Conservation (phyloP, 2,113 vertebrate genomes). For the Pholis gunnellus region DNA sequence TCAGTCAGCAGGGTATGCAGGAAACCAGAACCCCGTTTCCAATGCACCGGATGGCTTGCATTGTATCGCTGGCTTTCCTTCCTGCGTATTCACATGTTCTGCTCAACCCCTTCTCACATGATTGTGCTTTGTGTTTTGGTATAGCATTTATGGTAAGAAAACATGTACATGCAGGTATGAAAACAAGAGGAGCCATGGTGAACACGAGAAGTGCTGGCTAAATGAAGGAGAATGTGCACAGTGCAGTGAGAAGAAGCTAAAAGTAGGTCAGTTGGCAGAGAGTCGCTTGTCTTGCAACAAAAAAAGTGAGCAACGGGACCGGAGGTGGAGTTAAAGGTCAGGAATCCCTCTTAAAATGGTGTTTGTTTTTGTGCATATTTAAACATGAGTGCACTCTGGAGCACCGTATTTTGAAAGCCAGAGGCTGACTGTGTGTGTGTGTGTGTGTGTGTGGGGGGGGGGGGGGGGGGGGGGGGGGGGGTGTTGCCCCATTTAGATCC, state of each 20-base stretch:
- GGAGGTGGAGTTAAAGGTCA: conserved; percentile 51
- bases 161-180: conserved; percentile 35
- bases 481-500: conserved; percentile 58
- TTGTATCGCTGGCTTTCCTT: conserved; percentile 44
- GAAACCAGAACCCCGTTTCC: conserved; percentile 69
- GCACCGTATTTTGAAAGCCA: conserved; percentile 38
- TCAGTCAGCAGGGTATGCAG: conserved; percentile 60
- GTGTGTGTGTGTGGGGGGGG: background rate
- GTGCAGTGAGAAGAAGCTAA: conserved; percentile 36
- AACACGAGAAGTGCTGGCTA: conserved; percentile 25
- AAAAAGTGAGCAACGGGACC: conserved; percentile 35
- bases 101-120: conserved; percentile 1
- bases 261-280: conserved; percentile 71
- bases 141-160: conserved; percentile 30
- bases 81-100: conserved; percentile 36
- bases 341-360: conserved; percentile 44
- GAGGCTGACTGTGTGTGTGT: conserved; percentile 41
- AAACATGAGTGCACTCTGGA: conserved; percentile 22
- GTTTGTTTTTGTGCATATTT: conserved; percentile 42
- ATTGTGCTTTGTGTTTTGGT: conserved; percentile 36
- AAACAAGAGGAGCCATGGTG: conserved; percentile 4
- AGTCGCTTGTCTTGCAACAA: conserved; percentile 40
- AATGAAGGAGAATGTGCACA: conserved; percentile 35
- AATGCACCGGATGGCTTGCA: conserved; percentile 45
- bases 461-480: conserved; percentile 16